These are phyloP conservation scores for Drosophila pseudoobscura DNA, from an alignment of 1,140 invertebrate genomes.

Conservation along the genomic window DNA sequence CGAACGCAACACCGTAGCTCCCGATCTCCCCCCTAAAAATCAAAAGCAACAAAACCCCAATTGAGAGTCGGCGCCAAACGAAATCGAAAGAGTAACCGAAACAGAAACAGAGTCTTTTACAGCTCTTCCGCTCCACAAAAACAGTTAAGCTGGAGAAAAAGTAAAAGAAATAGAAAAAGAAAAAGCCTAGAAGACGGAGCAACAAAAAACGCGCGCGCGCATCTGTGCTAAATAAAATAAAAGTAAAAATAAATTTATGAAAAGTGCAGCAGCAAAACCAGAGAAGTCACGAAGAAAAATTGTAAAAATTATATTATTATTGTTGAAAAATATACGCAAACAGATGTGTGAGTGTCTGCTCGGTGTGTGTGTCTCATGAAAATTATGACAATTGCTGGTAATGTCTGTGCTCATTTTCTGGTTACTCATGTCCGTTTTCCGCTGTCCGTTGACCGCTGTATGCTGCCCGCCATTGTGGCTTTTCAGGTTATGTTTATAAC, in stretches of 20 bases:
- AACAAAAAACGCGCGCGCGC: constrained; percentile 40
- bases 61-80: constrained; percentile 47
- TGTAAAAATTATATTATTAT: constrained; percentile 32
- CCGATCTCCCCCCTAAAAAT: constrained; percentile 27
- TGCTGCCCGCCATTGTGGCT: too few species aligned
- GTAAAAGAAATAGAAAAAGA: constrained; percentile 32
- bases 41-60: constrained; percentile 3
- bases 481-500: not conserved
- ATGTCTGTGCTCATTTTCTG: constrained; percentile 32
- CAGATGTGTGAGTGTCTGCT: constrained; percentile 12
- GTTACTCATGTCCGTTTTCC: too few species aligned
- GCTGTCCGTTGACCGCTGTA: too few species aligned
- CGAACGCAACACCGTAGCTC: constrained; percentile 72
- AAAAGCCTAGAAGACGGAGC: not conserved
- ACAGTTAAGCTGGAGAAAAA: constrained; percentile 11
- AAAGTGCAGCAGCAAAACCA: constrained; percentile 1
- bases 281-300: constrained; percentile 30
- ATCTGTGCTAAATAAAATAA: constrained; percentile 40
- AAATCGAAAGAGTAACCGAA: constrained; percentile 55
- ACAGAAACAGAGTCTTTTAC: constrained; percentile 7
- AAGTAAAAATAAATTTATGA: constrained; percentile 12
- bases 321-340: constrained; percentile 18
- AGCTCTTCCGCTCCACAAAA: constrained; percentile 2
- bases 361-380: constrained; percentile 12
- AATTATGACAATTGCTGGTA: constrained; percentile 6